Evolutionary conservation across 1,140 invertebrate species (phyloP), one percentile per base, ranked within the genome.

Genomic region (Hycleus cichorii): DNA sequence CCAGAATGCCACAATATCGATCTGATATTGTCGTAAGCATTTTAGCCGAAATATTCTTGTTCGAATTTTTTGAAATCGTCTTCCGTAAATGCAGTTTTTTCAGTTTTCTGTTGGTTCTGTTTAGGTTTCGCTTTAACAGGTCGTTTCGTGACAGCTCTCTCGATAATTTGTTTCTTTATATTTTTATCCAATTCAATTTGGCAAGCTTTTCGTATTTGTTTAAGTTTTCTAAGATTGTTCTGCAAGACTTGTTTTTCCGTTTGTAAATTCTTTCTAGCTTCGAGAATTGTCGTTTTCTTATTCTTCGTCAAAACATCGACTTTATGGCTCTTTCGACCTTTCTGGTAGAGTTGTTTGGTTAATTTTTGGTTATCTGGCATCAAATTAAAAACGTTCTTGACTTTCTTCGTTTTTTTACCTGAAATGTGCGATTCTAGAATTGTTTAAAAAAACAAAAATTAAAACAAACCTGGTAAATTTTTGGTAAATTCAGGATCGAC

Each of bases 11-110:
- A 7, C 58, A 39, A 47, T 18, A 50, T 42, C 47, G 62, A 59
- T 72, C 66, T 27, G 64, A 58, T 6, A 67, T 68, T 52, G 39
- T 69, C 72, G 4, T 4, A 4, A 32, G 32, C 32, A 32, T 32
- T 74, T 55, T 71, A 71, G 53, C 72, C 75, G 58, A 76, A 73
- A 47, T 76, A 75, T 59, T 77, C 75, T 32, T 73, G 70, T 66
- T 81, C 77, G 70, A 79, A 80, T 47, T 75, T 70, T 49, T 76
- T 68, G 50, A 77, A 79, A 60, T 77, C 73, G 64, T 79, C 78
- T 54, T 81, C 79, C 0, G 80, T 78, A 64, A 82, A 82, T 8
- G 75, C 71, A 11, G 80, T 79, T 25, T 74, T 75, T 47, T 78
- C 18, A 18, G 72, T 49, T 73, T 62, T 52, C 74, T 70, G 18